A percentile compares a stretch with the other conserved stretches of the same genome.
Conservation (phyloP, 2,797 vertebrate genomes). For the Eleutherodactylus coqui region DNA sequence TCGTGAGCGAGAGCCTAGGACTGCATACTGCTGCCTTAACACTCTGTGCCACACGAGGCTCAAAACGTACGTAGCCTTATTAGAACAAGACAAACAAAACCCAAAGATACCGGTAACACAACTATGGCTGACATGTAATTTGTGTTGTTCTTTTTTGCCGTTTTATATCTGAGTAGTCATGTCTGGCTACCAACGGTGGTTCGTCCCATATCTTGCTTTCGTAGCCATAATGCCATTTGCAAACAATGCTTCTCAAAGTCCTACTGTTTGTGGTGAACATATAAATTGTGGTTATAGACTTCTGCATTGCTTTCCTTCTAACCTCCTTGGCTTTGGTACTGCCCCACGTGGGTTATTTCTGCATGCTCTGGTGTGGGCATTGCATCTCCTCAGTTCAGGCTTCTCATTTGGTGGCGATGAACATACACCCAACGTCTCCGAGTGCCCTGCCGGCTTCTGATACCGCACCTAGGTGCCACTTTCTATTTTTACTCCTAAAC, state of each 20-base stretch:
- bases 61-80: too few species aligned
- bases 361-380: neutral
- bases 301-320: too few species aligned
- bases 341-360: neutral
- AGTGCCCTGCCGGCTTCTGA: constrained; percentile 37
- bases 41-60: too few species aligned
- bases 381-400: neutral
- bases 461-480: constrained; percentile 49
- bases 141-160: too few species aligned
- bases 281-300: constrained; percentile 2
- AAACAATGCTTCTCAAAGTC: neutral
- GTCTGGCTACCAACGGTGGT: too few species aligned
- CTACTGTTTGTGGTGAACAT: neutral
- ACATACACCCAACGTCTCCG: constrained; percentile 28
- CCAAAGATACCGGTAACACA: too few species aligned
- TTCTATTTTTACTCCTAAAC: constrained; percentile 52
- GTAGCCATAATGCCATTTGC: neutral
- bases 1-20: too few species aligned
- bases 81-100: too few species aligned
- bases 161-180: too few species aligned
- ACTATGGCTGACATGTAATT: too few species aligned
- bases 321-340: too few species aligned
- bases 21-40: too few species aligned
- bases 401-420: constrained; percentile 20
- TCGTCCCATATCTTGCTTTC: neutral